Evolutionary conservation across 2,888 invertebrate species (phyloP), one percentile per base, ranked within the genome.

Genomic region (Hydrotaea diabolus): DNA sequence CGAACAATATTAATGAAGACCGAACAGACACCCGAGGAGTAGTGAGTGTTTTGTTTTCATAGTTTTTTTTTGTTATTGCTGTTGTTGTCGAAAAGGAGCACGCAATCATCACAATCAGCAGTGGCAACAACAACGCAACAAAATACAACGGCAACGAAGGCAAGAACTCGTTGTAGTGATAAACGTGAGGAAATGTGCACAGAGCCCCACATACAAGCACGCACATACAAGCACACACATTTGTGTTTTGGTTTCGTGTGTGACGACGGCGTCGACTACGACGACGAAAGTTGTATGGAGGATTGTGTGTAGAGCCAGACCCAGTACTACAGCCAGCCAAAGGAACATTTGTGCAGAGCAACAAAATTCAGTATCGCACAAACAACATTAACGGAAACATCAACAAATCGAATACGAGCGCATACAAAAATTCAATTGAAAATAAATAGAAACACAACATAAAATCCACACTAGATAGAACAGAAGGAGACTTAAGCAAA

Each of bases 351-450:
- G 73, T 83, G 55, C 77, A 79, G 85, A 80, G 81, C 80, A 86
- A 69, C 81, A 83, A 86, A 80, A 80, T 89, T 91, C 89, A 90
- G 90, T 90, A 90, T 89, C 90, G 90, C 89, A 90, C 91, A 90
- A 91, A 90, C 91, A 91, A 90, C 88, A 89, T 88, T 87, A 89
- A 90, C 90, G 91, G 89, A 88, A 90, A 88, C 90, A 90, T 90
- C 91, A 76, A 76, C 53, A 76, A 64, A 55, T 66, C 69, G 31
- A 43, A 69, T 49, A 43, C 78, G 77, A 78, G 55, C 76, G 77
- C 53, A 9, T 77, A 31, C 49, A 82, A 83, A 31, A 31, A 31
- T 69, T 69, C 76, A 80, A 43, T 72, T 62, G 26, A 17, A 62
- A 62, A 57, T 46, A 26, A 43, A 62, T 43, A 43, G 55, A 53